Evolutionary conservation across 2,113 vertebrate species (phyloP).

Genomic region (Sminthopsis crassicaudata): DNA sequence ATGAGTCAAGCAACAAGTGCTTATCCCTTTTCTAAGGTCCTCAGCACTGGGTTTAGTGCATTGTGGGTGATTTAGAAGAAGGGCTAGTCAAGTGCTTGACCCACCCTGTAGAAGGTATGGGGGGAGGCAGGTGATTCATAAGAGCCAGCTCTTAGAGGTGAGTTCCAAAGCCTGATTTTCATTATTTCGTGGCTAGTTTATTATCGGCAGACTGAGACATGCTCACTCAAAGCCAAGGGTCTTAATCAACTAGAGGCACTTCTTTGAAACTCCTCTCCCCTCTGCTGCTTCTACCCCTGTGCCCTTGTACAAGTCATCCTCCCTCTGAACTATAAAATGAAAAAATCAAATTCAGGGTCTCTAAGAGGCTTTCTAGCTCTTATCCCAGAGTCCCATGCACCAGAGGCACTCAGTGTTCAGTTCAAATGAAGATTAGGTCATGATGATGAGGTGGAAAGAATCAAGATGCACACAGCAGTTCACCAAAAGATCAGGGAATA

Average conservation of each 20-base stretch:
- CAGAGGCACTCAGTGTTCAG: neutral
- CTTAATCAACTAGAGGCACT: conserved; percentile 6
- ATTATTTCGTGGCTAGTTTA: neutral
- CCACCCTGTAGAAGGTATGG: neutral
- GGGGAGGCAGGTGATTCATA: neutral
- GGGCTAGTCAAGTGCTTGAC: neutral
- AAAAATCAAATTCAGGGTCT: neutral
- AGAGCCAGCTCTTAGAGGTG: neutral
- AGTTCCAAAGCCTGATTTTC: conserved; percentile 9
- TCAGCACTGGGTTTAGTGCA: neutral
- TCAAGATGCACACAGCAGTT: conserved; percentile 49
- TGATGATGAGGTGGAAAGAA: conserved; percentile 58
- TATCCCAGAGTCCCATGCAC: neutral
- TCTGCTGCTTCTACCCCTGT: neutral
- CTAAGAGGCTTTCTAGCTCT: neutral
- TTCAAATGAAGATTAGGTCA: conserved; percentile 61
- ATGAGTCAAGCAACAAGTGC: conserved; percentile 16
- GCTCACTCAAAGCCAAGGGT: conserved; percentile 14
- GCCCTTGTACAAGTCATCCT: neutral
- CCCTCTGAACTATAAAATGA: neutral
- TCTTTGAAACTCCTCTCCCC: conserved; percentile 29
- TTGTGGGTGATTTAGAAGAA: conserved; percentile 29
- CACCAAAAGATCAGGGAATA: conserved; percentile 69
- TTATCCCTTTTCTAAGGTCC: neutral
- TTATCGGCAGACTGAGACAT: neutral